Conservation (phyloP, 2,113 vertebrate genomes). For the Ramphastos sulfuratus region DNA sequence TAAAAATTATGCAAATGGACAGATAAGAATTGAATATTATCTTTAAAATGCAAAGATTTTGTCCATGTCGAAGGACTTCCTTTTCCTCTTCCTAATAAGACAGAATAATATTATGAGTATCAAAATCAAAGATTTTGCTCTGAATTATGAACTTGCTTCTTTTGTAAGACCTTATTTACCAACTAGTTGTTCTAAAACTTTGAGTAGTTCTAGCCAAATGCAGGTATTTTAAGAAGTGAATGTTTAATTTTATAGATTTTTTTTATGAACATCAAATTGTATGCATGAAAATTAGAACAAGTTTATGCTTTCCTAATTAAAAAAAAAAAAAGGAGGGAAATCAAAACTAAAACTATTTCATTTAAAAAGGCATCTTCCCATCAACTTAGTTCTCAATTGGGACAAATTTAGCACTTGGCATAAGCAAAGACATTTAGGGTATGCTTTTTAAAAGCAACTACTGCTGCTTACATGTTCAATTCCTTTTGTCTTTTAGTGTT, state of each 20-base stretch:
- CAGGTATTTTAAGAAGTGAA: background rate
- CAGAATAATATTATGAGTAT: background rate
- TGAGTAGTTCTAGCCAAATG: background rate
- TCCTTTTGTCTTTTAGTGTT: background rate
- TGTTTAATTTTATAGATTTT: background rate
- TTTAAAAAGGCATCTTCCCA: background rate
- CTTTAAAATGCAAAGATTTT: background rate
- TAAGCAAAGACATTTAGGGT: background rate
- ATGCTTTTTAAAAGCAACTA: background rate
- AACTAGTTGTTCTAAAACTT: background rate
- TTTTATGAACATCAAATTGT: background rate
- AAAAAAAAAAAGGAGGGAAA: background rate
- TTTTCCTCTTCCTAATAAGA: background rate
- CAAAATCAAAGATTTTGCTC: background rate
- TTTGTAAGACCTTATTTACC: background rate
- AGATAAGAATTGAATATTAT: background rate
- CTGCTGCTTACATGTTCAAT: background rate
- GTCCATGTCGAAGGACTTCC: background rate
- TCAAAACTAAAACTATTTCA: background rate
- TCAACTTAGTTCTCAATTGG: background rate
- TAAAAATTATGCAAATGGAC: background rate
- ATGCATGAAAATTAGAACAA: background rate
- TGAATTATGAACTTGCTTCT: background rate
- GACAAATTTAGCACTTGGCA: constrained; percentile 1
- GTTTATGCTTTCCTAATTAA: background rate